Evolutionary conservation across 2,888 invertebrate species (phyloP), one percentile per base, ranked within the genome.

Genomic region (Trimorus sp.): DNA sequence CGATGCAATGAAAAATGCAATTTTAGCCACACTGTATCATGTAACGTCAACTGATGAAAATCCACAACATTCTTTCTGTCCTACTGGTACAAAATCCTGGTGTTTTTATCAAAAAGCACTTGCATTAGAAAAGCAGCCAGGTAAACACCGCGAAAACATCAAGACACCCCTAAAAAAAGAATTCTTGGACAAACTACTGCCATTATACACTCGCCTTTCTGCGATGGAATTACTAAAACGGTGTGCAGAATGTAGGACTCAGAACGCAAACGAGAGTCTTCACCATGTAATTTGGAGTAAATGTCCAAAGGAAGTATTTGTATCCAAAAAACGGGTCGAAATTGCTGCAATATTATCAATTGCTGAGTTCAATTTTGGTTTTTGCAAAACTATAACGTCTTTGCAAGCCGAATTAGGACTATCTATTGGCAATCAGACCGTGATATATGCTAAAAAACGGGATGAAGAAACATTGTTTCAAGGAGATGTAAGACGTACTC

Each of bases 151-250:
- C 45, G 45, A 45, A 45, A 45, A 9, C 45, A 45, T 45, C 45
- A 45, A 45, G 45, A 45, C 45, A 45, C 45, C 45, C 45, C 45
- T 45, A 9, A 45, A 45, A 45, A 45, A 45, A 45, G 45, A 45
- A 12, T 45, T 45, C 45, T 45, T 45, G 45, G 45, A 45, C 45
- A 45, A 45, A 45, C 45, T 45, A 45, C 45, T 45, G 9, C 45
- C 45, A 45, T 45, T 45, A 45, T 45, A 45, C 45, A 45, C 45
- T 45, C 45, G 45, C 12, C 45, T 45, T 45, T 45, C 45, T 45
- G 9, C 45, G 45, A 45, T 12, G 11, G 45, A 45, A 45, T 45
- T 45, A 12, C 45, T 45, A 9, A 45, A 45, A 45, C 2, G 45
- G 45, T 9, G 45, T 45, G 45, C 45, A 45, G 45, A 45, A 45